Evolutionary conservation across 2,797 vertebrate genomes (phyloP).

Genomic region (Malacoctenus gilli): DNA sequence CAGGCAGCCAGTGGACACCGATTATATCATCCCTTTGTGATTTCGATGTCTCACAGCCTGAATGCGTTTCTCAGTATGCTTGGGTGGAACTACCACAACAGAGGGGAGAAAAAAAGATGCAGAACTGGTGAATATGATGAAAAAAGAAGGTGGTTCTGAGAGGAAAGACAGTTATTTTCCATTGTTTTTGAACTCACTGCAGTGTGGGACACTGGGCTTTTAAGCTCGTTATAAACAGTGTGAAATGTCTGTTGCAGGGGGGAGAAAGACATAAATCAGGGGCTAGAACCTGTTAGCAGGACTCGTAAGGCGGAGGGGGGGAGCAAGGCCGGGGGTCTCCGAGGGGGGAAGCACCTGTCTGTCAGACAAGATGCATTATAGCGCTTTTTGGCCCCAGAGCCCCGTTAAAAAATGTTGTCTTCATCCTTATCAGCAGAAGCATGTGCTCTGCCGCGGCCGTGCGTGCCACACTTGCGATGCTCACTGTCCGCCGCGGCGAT

Average conservation of each 20-base stretch:
- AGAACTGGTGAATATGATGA: too few relatives aligned
- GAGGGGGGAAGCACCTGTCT: slow-evolving; percentile 47
- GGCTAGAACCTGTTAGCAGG: slow-evolving; percentile 35
- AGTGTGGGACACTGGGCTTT: too few relatives aligned
- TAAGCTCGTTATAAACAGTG: slow-evolving; percentile 8
- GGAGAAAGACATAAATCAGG: slow-evolving; percentile 37
- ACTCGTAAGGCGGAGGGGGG: slow-evolving; percentile 14
- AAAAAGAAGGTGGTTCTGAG: too few relatives aligned
- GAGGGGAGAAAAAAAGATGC: too few relatives aligned
- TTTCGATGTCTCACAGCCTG: slow-evolving; percentile 30
- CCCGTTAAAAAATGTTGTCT: slow-evolving; percentile 10
- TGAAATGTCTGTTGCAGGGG: slow-evolving; percentile 15
- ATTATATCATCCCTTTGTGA: slow-evolving; percentile 44
- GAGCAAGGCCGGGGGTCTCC: slow-evolving; percentile 4
- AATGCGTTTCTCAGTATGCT: slow-evolving; percentile 47
- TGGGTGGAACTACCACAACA: too few relatives aligned
- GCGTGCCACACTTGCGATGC: slow-evolving; percentile 52
- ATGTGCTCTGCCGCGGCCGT: not conserved
- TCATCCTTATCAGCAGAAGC: slow-evolving; percentile 14
- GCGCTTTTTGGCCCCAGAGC: slow-evolving; percentile 13
- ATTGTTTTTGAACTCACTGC: too few relatives aligned
- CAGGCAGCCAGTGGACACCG: slow-evolving; percentile 13
- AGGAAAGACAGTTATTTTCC: too few relatives aligned
- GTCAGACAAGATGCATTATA: slow-evolving; percentile 24
- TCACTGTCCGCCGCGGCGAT: slow-evolving; percentile 43